These are phyloP conservation scores for Phaethon lepturus DNA, from an alignment of 2,113 vertebrate genomes.

Conservation along the genomic window DNA sequence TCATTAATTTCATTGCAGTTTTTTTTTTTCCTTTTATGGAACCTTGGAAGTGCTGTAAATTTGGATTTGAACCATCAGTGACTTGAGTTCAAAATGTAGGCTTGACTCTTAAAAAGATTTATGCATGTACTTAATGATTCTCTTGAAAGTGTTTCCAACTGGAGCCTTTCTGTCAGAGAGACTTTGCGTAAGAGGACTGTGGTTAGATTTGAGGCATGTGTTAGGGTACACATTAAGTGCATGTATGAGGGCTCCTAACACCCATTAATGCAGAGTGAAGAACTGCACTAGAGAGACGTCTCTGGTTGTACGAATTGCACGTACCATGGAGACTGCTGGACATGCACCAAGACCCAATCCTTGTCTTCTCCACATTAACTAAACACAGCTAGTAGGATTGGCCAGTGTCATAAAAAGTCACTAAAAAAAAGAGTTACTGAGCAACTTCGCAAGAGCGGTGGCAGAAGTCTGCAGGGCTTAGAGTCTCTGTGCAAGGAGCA, in stretches of 20 bases:
- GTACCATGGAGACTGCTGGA: neutral
- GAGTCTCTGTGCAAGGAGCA: neutral
- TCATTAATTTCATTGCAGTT: neutral
- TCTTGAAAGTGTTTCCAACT: slow-evolving; percentile 36
- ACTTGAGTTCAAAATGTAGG: slow-evolving; percentile 32
- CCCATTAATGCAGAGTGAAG: neutral
- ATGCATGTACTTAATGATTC: neutral
- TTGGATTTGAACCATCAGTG: slow-evolving; percentile 34
- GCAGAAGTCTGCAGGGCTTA: neutral
- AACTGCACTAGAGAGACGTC: neutral
- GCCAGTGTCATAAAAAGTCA: neutral
- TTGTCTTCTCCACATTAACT: neutral
- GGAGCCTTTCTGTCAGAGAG: slow-evolving; percentile 7
- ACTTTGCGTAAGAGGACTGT: neutral
- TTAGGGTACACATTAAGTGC: neutral
- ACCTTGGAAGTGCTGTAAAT: slow-evolving; percentile 38
- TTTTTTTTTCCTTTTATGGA: slow-evolving; percentile 47
- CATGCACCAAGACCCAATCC: neutral
- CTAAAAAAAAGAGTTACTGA: neutral
- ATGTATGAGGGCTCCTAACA: neutral
- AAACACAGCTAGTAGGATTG: neutral
- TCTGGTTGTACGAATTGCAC: neutral
- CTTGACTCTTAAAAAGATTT: slow-evolving; percentile 37
- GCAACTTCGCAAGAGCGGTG: neutral
- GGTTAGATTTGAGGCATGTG: neutral